Conservation (phyloP, 1,140 invertebrate genomes). For the Drosophila arizonae region DNA sequence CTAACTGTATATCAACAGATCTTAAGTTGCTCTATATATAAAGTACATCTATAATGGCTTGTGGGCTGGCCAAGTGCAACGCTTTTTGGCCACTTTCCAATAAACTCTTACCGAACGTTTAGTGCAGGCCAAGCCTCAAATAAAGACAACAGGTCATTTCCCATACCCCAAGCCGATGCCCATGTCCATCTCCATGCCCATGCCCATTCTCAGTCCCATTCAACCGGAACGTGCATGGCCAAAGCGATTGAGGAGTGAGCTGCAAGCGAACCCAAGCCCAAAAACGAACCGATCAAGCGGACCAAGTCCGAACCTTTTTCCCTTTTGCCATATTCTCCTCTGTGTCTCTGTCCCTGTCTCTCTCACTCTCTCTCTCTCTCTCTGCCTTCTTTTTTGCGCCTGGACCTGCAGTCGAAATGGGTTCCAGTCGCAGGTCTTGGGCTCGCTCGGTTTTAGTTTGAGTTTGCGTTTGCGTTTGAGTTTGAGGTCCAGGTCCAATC, state of each 20-base stretch:
- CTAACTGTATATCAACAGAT: no score
- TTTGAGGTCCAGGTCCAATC: slow-evolving; percentile 47
- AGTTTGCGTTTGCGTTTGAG: slow-evolving; percentile 24
- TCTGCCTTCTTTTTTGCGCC: slow-evolving; percentile 46
- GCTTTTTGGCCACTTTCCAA: slow-evolving; percentile 42
- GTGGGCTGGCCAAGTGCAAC: slow-evolving; percentile 20
- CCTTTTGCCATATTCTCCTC: slow-evolving; percentile 58
- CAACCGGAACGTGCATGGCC: slow-evolving; percentile 43
- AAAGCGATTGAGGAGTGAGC: slow-evolving; percentile 36
- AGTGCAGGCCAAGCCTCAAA: slow-evolving; percentile 43
- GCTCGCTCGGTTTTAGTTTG: slow-evolving; percentile 39
- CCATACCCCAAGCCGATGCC: slow-evolving; percentile 10
- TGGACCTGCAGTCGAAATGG: slow-evolving; percentile 39
- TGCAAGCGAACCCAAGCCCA: slow-evolving; percentile 37
- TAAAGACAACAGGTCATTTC: slow-evolving; percentile 49
- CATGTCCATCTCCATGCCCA: background rate
- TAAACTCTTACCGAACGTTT: slow-evolving; percentile 37
- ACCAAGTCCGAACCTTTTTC: slow-evolving; percentile 49
- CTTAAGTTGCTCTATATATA: no score
- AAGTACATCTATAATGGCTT: slow-evolving; percentile 15
- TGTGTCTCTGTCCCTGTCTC: slow-evolving; percentile 46
- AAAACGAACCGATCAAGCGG: slow-evolving; percentile 36
- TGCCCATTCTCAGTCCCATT: background rate
- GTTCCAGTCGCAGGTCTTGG: slow-evolving; percentile 23
- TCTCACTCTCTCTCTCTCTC: slow-evolving; percentile 46